Percentiles rank a stretch among this genome's conserved stretches.
Conservation (phyloP, 2,113 vertebrate species). For the Stigmatopora argus region DNA sequence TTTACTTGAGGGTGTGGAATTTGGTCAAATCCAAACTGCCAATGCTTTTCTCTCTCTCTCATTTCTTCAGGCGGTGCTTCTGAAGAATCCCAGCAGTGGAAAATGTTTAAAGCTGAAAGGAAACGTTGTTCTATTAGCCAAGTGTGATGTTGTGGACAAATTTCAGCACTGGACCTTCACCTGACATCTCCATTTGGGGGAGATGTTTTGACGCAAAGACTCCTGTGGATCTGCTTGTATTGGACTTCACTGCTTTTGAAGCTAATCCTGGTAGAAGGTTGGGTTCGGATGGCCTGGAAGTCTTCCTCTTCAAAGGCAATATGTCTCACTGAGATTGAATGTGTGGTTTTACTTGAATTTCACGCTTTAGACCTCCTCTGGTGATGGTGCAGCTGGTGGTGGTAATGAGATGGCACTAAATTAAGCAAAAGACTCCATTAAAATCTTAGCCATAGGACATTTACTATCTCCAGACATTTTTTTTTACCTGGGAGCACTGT, state of each 20-base stretch:
- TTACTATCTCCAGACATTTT: too few species aligned
- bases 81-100: constrained; percentile 77
- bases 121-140: constrained; percentile 64
- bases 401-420: background rate
- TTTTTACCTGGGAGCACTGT: too few species aligned
- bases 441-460: background rate
- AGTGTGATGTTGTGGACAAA: constrained; percentile 70
- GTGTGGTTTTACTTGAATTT: background rate
- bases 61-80: constrained; percentile 69
- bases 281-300: constrained; percentile 20
- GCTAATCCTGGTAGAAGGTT: constrained; percentile 46
- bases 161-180: constrained; percentile 82
- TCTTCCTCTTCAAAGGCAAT: constrained; percentile 9
- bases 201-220: constrained; percentile 21
- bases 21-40: background rate
- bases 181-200: constrained; percentile 55
- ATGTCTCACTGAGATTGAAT: background rate
- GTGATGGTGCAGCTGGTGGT: background rate
- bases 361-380: background rate
- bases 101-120: constrained; percentile 73
- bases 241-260: constrained; percentile 33
- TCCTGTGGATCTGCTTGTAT: constrained; percentile 12
- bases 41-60: background rate
- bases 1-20: background rate
- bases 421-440: background rate